Base-by-base conservation (phyloP, 2,797 vertebrate species). In the Sandelia bainsii region DNA sequence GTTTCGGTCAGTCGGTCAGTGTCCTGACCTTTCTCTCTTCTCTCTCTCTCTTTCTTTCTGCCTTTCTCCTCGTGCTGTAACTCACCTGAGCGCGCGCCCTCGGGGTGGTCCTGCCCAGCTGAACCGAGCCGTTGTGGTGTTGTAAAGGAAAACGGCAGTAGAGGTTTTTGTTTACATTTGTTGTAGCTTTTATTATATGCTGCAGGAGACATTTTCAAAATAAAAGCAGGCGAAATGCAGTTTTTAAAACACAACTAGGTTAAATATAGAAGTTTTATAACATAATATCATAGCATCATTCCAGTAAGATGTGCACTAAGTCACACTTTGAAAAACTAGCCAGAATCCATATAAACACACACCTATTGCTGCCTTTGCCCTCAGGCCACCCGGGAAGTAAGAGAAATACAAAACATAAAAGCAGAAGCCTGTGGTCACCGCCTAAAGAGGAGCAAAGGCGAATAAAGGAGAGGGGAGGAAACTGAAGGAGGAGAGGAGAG, bases 11-110 rank as follows among this genome's bases (percentile, higher is more conserved):
- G 75, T 85, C 78, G 86, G 81, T 85, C 80, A 81, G n/a, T 60
- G 52, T 80, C 72, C 7, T 81, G 83, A 81, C 73, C 77, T 16
- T 42, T 51, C 37, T 34, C 5, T 5, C 62, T 6, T 19, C 37
- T 6, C 32, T 61, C 37, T 37, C 52, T 7, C 59, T 50, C 56
- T 37, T 2, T 48, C 45, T 67, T 22, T 67, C 22, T 81, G 8
- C 25, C 23, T 80, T 49, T 48, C 63, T 77, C 61, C 72, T 75
- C 59, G 22, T 62, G 75, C 85, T 85, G 60, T 75, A 82, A 89
- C 88, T 91, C 89, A 91, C 91, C 88, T 91, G 87, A 74, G 65
- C 84, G 62, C 75, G 77, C 77, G 84, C 83, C 89, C 91, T 80
- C 83, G 74, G 81, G 87, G 85, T 86, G 90, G 86, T 87, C 89